phyloP scores from a whole-genome alignment of 1,140 invertebrate genomes.

The Onthophagus taurus region DNA sequence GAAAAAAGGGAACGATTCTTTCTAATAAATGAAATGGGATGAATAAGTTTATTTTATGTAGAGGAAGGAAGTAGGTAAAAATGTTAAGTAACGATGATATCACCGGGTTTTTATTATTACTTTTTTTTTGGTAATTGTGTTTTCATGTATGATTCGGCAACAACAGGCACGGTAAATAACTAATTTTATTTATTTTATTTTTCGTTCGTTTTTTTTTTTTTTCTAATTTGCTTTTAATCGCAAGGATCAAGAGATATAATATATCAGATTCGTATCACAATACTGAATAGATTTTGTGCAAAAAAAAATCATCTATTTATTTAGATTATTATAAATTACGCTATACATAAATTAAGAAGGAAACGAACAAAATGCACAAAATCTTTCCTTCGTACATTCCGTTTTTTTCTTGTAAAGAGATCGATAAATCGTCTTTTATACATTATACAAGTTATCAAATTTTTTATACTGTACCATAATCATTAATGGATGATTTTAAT shows the following conservation, averaged over 20 bases:
- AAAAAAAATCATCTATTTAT: too few relatives aligned
- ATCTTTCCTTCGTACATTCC: slow-evolving; percentile 16
- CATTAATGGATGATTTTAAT: neutral
- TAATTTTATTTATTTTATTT: too few relatives aligned
- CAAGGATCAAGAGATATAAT: too few relatives aligned
- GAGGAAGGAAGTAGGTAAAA: too few relatives aligned
- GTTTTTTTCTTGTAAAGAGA: slow-evolving; percentile 16
- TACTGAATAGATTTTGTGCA: slow-evolving; percentile 28
- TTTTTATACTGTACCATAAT: neutral
- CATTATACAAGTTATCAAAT: neutral
- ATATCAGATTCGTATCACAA: slow-evolving; percentile 26
- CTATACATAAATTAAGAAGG: slow-evolving; percentile 10
- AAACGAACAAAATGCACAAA: slow-evolving; percentile 19
- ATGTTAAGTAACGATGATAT: slow-evolving; percentile 14
- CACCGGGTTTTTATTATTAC: too few relatives aligned
- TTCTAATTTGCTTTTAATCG: slow-evolving; percentile 11
- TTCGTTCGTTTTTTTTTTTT: too few relatives aligned
- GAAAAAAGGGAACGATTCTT: too few relatives aligned
- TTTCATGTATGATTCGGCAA: slow-evolving; percentile 26
- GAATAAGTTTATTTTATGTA: too few relatives aligned
- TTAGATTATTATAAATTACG: slow-evolving; percentile 11
- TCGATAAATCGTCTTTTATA: slow-evolving; percentile 3
- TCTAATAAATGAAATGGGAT: too few relatives aligned
- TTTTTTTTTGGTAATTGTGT: too few relatives aligned
- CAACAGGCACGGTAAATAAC: slow-evolving; percentile 35